Evolutionary conservation across 2,888 invertebrate genomes (phyloP), one percentile per base, ranked within the genome.

Genomic region (Drosophila subsilvestris): DNA sequence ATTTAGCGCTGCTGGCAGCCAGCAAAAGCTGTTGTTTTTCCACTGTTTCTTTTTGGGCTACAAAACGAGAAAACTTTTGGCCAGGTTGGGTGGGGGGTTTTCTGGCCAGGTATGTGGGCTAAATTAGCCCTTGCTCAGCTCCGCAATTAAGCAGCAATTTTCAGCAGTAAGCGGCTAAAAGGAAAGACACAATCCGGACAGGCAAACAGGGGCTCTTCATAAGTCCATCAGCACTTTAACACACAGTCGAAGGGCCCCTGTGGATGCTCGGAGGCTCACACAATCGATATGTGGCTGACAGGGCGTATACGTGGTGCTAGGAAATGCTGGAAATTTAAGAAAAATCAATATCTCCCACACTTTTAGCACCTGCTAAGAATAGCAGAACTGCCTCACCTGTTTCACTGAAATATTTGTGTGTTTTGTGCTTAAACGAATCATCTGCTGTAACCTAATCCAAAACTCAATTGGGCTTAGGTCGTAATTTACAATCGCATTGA

Each of bases 111-210:
- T 60, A 49, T 47, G 50, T 59, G 18, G 68, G 78, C 63, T 86
- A 88, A 80, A 77, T 86, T 86, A 86, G 78, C 83, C 82, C 37
- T 14, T 62, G 59, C 68, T 54, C 61, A 58, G 67, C 25, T 57
- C 67, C 62, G 77, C 89, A 89, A 89, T 89, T 89, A 89, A 81
- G 78, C 89, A 79, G 77, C 86, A 77, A 85, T 81, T 88, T 90
- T 79, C 62, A 79, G 79, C 66, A 70, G 79, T 79, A 80, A 84
- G 78, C 80, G 87, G 44, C 66, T n/a, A 55, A 51, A 54, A 50
- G 27, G 48, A 54, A 53, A n/a, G n/a, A 27, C 27, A 9, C 27
- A 3, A 25, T 25, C 47, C 50, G 44, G 50, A 45, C 60, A 57
- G 59, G 42, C 51, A 44, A 20, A 44, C 49, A 12, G 48, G 53